These are phyloP conservation scores for Siderastrea radians DNA, from an alignment of 92 coral and sea anemone genomes.

Conservation along the genomic window DNA sequence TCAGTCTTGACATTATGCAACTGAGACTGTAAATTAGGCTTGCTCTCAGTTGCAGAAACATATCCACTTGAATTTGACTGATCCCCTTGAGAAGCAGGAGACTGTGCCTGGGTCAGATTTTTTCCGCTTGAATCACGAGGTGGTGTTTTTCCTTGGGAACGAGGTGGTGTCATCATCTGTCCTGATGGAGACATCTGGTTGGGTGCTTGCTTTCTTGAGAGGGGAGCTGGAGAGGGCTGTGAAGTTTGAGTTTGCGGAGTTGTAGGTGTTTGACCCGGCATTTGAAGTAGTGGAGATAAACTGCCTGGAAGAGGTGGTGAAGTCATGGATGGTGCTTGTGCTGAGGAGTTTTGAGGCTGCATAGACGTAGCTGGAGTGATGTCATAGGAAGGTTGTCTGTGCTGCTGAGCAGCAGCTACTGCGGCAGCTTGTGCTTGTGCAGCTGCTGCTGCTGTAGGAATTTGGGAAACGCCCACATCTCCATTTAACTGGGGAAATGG, in stretches of 20 bases:
- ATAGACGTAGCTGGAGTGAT: constrained; percentile 18
- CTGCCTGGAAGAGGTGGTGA: constrained; percentile 64
- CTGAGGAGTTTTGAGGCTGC: constrained; percentile 67
- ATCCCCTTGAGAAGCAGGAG: constrained; percentile 54
- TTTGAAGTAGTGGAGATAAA: constrained; percentile 58
- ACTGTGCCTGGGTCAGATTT: constrained; percentile 44
- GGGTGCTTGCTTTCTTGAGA: constrained; percentile 43
- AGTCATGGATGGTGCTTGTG: constrained; percentile 30
- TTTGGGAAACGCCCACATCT: constrained; percentile 64
- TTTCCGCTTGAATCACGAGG: constrained; percentile 51
- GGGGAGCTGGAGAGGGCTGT: constrained; percentile 22
- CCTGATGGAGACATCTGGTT: constrained; percentile 59
- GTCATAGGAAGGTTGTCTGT: constrained; percentile 44
- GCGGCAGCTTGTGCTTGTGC: constrained; percentile 89
- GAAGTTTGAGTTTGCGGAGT: constrained; percentile 55
- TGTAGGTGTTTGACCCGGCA: constrained; percentile 42
- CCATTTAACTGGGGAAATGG: constrained; percentile 95
- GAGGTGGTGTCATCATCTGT: constrained; percentile 45
- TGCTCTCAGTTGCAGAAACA: constrained; percentile 30
- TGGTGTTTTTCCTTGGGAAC: constrained; percentile 51
- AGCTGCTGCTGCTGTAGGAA: constrained; percentile 55
- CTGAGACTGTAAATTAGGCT: constrained; percentile 30
- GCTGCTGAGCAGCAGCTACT: constrained; percentile 86
- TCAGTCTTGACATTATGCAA: constrained; percentile 11
- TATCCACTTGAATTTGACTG: constrained; percentile 37